Conservation (phyloP, 1,140 invertebrate species). For the Drosophila nebulosa region DNA sequence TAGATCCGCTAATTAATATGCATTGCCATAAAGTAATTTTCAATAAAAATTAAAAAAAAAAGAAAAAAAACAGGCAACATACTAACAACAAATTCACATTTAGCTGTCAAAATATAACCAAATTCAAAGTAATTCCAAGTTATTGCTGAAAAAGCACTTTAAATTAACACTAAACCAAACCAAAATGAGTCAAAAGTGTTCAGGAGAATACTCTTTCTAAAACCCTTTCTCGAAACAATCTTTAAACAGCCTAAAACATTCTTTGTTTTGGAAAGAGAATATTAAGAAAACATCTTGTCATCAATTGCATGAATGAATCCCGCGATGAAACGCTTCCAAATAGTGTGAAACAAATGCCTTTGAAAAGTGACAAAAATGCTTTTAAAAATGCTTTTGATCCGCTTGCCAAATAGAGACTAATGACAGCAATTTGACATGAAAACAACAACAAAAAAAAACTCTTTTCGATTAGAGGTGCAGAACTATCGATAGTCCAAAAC, state of each 20-base stretch:
- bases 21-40: conserved; percentile 34
- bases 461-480: too few species aligned
- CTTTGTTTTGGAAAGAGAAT: too few species aligned
- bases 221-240: too few species aligned
- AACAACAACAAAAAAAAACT: too few species aligned
- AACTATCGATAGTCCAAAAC: too few species aligned
- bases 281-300: too few species aligned
- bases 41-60: conserved; percentile 29
- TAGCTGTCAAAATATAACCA: conserved; percentile 12
- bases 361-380: neutral
- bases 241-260: too few species aligned
- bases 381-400: neutral
- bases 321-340: neutral
- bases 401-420: neutral
- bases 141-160: neutral
- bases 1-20: conserved; percentile 67
- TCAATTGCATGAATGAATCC: too few species aligned
- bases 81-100: conserved; percentile 24
- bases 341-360: neutral
- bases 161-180: neutral
- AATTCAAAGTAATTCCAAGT: neutral
- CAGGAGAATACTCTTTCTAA: too few species aligned
- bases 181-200: neutral
- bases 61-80: conserved; percentile 16
- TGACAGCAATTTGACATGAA: neutral